A percentile compares a stretch with the other conserved stretches of the same genome.
Conservation (phyloP, 1,140 invertebrate genomes). For the Drosophila sturtevanti region DNA sequence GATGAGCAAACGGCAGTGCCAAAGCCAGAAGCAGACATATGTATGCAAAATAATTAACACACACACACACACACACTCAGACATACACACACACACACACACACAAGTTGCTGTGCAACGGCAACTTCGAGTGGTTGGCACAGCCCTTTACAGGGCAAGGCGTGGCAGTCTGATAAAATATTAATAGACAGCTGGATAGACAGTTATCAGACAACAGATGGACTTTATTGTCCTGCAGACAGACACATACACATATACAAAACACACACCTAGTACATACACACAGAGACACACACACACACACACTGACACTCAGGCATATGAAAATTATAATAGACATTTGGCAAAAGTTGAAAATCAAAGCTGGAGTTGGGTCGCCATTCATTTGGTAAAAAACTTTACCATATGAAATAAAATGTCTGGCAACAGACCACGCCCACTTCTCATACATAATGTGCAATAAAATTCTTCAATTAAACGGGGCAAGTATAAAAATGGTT, state of each 20-base stretch:
- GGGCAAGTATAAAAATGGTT: conserved; percentile 23
- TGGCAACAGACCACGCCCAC: conserved; percentile 9
- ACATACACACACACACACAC: conserved; percentile 15
- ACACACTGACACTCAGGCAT: conserved; percentile 17
- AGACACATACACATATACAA: background rate
- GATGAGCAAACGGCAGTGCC: conserved; percentile 19
- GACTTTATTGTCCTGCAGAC: conserved; percentile 71
- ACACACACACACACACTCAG: conserved; percentile 15
- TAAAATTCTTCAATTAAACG: conserved; percentile 69
- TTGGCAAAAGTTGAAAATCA: conserved; percentile 58
- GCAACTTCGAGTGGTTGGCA: conserved; percentile 48
- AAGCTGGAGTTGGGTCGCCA: conserved; percentile 24
- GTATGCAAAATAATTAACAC: conserved; percentile 77
- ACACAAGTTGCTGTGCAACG: background rate
- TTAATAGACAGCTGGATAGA: conserved; percentile 82
- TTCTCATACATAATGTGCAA: conserved; percentile 44
- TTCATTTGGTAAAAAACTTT: conserved; percentile 31
- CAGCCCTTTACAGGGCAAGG: conserved; percentile 24
- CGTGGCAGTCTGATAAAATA: conserved; percentile 78
- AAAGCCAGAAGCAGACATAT: conserved; percentile 38
- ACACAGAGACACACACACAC: background rate
- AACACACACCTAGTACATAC: too few species aligned
- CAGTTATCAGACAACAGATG: conserved; percentile 81
- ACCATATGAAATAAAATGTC: conserved; percentile 5
- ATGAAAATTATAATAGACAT: conserved; percentile 78